Percentiles rank a stretch among this genome's conserved stretches.
These are phyloP conservation scores for Dendroctonus ponderosae DNA, from an alignment of 1,140 invertebrate genomes.

Conservation along the genomic window DNA sequence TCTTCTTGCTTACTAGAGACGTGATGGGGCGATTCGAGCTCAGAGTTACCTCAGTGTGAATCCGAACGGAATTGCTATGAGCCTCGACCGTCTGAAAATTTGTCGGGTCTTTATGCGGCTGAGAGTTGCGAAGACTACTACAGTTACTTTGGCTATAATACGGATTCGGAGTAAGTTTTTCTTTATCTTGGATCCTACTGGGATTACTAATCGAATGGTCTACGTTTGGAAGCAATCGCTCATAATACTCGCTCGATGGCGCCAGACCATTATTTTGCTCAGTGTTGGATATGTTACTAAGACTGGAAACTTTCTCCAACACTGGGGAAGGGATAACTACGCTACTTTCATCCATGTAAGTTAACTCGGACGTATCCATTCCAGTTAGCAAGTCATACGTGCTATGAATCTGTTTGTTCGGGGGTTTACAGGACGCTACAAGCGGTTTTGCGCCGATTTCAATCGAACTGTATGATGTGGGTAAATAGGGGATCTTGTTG, in stretches of 20 bases:
- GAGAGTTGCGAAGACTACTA: too few relatives aligned
- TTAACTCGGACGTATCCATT: slow-evolving; percentile 76
- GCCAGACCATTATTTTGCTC: slow-evolving; percentile 22
- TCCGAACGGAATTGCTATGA: slow-evolving; percentile 38
- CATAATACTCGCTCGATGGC: too few relatives aligned
- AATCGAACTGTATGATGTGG: slow-evolving; percentile 28
- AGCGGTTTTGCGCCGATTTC: slow-evolving; percentile 28
- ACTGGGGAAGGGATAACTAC: slow-evolving; percentile 74
- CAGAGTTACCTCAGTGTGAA: slow-evolving; percentile 68
- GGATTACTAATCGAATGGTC: neutral
- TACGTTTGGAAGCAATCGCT: neutral
- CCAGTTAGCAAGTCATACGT: slow-evolving; percentile 75
- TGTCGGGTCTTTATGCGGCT: neutral
- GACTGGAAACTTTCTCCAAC: slow-evolving; percentile 68
- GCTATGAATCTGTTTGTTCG: slow-evolving; percentile 48
- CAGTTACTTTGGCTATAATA: too few relatives aligned
- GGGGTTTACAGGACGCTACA: slow-evolving; percentile 24
- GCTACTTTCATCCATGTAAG: slow-evolving; percentile 89
- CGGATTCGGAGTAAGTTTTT: too few relatives aligned
- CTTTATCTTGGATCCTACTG: too few relatives aligned
- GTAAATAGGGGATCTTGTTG: slow-evolving; percentile 22
- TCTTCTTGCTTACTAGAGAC: slow-evolving; percentile 48
- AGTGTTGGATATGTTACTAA: slow-evolving; percentile 51
- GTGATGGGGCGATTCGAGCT: slow-evolving; percentile 52
- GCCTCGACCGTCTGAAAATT: slow-evolving; percentile 27